A percentile compares a stretch with the other conserved stretches of the same genome.
Evolutionary conservation across 2,797 vertebrate genomes (phyloP).

Genomic region (Choloepus didactylus): DNA sequence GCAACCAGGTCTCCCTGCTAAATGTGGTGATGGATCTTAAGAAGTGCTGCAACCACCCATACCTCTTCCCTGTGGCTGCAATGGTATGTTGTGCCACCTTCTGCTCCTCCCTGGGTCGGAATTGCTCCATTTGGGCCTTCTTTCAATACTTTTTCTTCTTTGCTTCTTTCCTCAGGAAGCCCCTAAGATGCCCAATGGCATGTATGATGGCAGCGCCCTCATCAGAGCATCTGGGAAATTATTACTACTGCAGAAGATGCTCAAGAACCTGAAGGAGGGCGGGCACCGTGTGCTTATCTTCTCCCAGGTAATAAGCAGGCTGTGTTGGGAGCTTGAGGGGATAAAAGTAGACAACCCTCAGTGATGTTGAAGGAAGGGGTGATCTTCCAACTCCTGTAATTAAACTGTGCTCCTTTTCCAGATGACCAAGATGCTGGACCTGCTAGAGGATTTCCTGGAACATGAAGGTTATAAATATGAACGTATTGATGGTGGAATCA

Average conservation of each 20-base stretch:
- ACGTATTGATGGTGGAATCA: constrained; percentile 98
- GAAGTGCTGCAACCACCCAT: constrained; percentile 99
- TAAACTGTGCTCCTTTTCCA: constrained; percentile 78
- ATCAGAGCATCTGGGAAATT: constrained; percentile 97
- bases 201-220: constrained; percentile 97
- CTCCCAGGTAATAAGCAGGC: constrained; percentile 92
- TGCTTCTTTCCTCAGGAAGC: constrained; percentile 91
- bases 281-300: constrained; percentile 99
- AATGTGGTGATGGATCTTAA: constrained; percentile 99
- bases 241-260: constrained; percentile 96
- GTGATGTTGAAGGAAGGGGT: neutral
- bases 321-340: no score
- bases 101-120: neutral
- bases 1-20: constrained; percentile 98
- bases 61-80: constrained; percentile 98
- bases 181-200: constrained; percentile 99
- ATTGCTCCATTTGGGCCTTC: neutral
- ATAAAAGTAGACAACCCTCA: neutral
- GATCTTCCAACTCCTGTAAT: neutral
- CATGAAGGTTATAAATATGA: constrained; percentile 99
- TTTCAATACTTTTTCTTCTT: neutral
- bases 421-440: constrained; percentile 99
- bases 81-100: constrained; percentile 89
- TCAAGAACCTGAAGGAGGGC: constrained; percentile 96
- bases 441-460: constrained; percentile 98